Conservation (phyloP, 2,797 vertebrate species). For the Leptatherina wallacei region DNA sequence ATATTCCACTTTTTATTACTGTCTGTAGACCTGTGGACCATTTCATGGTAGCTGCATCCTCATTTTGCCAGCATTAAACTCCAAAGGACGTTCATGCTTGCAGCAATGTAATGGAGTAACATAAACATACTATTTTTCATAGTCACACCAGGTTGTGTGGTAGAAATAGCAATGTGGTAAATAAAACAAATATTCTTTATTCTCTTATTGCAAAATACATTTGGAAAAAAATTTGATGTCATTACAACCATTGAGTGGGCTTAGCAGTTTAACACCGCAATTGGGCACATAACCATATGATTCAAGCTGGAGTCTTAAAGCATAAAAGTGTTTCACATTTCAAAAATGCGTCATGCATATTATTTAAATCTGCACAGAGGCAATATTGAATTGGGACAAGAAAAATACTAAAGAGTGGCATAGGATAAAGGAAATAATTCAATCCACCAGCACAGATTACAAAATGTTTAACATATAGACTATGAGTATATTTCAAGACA, state of each 20-base stretch:
- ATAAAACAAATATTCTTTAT: not conserved
- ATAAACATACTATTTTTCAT: constrained; percentile 36
- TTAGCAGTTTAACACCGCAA: constrained; percentile 26
- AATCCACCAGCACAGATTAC: constrained; percentile 5
- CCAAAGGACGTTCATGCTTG: constrained; percentile 54
- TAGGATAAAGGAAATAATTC: constrained; percentile 24
- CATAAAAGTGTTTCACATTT: not conserved
- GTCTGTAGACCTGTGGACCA: constrained; percentile 45
- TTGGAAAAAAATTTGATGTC: constrained; percentile 36
- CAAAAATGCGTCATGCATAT: constrained; percentile 7
- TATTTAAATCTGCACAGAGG: constrained; percentile 21
- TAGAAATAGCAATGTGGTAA: not conserved
- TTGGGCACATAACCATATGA: constrained; percentile 3
- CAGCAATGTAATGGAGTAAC: constrained; percentile 40
- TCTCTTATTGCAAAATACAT: constrained; percentile 26
- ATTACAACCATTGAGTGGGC: constrained; percentile 27
- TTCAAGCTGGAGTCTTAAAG: constrained; percentile 16
- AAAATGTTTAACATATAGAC: constrained; percentile 32
- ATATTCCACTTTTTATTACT: constrained; percentile 75
- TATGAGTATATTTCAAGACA: not conserved
- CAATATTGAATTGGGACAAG: constrained; percentile 10
- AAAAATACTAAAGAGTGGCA: constrained; percentile 25
- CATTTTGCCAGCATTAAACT: constrained; percentile 58
- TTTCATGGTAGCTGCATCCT: constrained; percentile 62
- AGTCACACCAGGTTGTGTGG: constrained; percentile 37